Base-by-base conservation (phyloP, 2,888 invertebrate species). In the Nomada goodeniana region DNA sequence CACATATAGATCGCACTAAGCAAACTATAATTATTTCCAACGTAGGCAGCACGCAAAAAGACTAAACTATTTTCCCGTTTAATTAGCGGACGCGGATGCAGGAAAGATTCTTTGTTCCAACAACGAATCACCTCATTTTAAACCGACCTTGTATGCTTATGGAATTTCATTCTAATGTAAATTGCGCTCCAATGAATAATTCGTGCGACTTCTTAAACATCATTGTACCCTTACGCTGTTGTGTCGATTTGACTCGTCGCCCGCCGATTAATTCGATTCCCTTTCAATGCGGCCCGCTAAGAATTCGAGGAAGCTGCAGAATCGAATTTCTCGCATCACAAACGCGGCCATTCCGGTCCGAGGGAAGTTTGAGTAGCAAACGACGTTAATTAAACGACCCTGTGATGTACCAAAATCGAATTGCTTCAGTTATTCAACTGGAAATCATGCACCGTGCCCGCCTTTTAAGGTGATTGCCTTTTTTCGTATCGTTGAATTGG, bases 301-400 rank as follows among this genome's bases (percentile, higher is more conserved):
- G 15, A 63, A 5, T 72, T 44, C 18, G 53, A 44, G 53, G 42
- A 23, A 15, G 61, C 2, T 18, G 2, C 9, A 23, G 53, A 44
- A 44, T 63, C 2, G 26, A 72, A 18, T 70, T 50, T 64, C 26
- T 29, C 23, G 55, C 29, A 44, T 11, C n/a, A 29, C n/a, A 59
- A 59, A 47, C 57, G 2, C 29, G 36, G 36, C 1, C 36, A 36
- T 36, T 36, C 36, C 36, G 29, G 13, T 7, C 13, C 13, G n/a
- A 64, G 26, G 44, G 10, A 26, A 42, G 13, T 9, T n/a, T 23
- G 36, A 10, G 2, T 9, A 10, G 4, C 1, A 29, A 57, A 36
- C 18, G 44, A 42, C 29, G 64, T 20, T 57, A 65, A 73, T 73
- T 73, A 73, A 15, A 73, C 11, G 4, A 13, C 29, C 9, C 64